phyloP scores from a whole-genome alignment of 1,140 invertebrate species.

The Drosophila parvula region DNA sequence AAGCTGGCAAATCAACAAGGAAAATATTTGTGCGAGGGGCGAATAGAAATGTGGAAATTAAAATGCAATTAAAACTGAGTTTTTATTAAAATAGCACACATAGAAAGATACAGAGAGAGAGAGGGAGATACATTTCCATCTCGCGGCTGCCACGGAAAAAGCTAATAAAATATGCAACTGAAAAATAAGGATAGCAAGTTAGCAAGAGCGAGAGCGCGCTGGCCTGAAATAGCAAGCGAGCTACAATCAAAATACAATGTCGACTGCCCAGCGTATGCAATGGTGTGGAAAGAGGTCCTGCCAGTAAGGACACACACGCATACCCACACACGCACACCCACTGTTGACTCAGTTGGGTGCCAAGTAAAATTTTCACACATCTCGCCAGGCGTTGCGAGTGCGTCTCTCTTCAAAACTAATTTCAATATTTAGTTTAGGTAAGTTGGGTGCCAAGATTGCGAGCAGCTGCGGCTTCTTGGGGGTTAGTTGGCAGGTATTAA shows the following conservation, averaged over 20 bases:
- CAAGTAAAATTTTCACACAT: conserved; percentile 58
- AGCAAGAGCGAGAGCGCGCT: background rate
- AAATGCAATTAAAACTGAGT: conserved; percentile 55
- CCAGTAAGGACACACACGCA: background rate
- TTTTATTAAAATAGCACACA: conserved; percentile 25
- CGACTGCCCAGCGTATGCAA: conserved; percentile 18
- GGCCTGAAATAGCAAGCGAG: conserved; percentile 50
- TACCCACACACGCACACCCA: background rate
- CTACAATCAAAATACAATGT: conserved; percentile 54
- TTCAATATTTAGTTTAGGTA: conserved; percentile 47
- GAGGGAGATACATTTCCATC: conserved; percentile 1
- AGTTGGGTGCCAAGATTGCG: conserved; percentile 37
- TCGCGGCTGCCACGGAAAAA: conserved; percentile 18
- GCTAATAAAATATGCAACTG: conserved; percentile 59
- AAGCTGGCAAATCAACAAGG: conserved; percentile 27
- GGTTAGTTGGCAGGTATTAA: conserved; percentile 23
- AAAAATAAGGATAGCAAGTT: conserved; percentile 20
- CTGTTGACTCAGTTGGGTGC: conserved; percentile 55
- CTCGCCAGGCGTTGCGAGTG: background rate
- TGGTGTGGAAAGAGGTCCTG: background rate
- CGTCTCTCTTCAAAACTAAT: conserved; percentile 36
- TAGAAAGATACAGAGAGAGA: background rate
- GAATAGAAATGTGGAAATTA: conserved; percentile 58
- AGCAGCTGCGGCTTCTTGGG: conserved; percentile 1
- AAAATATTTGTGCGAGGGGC: conserved; percentile 40